Base-by-base conservation (phyloP, 1,140 invertebrate species). In the Chironomus tepperi region DNA sequence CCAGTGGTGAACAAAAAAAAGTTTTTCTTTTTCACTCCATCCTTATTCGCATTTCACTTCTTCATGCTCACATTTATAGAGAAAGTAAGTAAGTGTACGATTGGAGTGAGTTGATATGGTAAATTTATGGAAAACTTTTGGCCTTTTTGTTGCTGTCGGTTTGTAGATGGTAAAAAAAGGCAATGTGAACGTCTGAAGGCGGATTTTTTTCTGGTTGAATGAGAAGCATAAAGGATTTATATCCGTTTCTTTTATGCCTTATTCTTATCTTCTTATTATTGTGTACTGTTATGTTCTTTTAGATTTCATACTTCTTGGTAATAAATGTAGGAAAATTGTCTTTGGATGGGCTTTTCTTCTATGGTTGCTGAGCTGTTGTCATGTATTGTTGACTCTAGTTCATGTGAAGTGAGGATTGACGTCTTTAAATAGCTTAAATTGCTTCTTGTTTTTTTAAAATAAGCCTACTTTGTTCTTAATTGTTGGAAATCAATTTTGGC, bases 51-150 rank as follows among this genome's bases (percentile, higher is more conserved):
- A 16, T 3, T 3, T 10, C 15, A 18, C 18, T 70, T 18, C 18
- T 19, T 10, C 9, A 57, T 57, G 47, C 47, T 57, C n/a, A 57
- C n/a, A 57, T 18, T 19, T 70, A 70, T 70, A 7, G 65, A 19
- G 16, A 18, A 57, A 57, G n/a, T 57, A 34, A 34, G 47, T 57
- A 57, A 10, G 18, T 70, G 65, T 9, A 70, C 18, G 65, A n/a
- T 18, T 19, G 19, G 65, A 70, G 65, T 70, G 65, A 21, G 16
- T 70, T 10, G 65, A 70, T 70, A 21, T 19, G 65, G 65, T 19
- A 70, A 70, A 70, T 70, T 70, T 70, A 70, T 70, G 65, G 65
- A 70, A 70, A 70, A 70, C 65, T 70, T 70, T 70, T 70, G 65
- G 65, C 65, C 65, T 70, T 70, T 70, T 70, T 10, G 16, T 70